Percentiles rank a stretch among this genome's conserved stretches.
Evolutionary conservation across 2,888 invertebrate species (phyloP).

Genomic region (Lasiommata megera): DNA sequence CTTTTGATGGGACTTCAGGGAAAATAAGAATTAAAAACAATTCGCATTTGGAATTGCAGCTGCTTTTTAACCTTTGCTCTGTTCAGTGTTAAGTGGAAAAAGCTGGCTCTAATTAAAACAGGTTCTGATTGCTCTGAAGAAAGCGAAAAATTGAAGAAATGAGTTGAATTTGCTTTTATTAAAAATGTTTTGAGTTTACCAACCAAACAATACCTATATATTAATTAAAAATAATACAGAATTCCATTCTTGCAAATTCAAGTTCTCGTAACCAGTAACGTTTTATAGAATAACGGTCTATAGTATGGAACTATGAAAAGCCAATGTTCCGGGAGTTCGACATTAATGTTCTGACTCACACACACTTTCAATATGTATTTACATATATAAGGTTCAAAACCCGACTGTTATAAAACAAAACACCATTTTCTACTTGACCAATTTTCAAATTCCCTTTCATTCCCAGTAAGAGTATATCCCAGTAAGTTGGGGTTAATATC

Average conservation of each 20-base stretch:
- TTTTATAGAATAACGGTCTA: no score
- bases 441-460: no score
- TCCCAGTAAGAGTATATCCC: no score
- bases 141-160: not conserved
- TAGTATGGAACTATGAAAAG: no score
- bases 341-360: no score
- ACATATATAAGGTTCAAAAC: no score
- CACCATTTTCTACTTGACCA: no score
- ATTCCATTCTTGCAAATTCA: not conserved
- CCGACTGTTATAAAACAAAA: no score
- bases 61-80: not conserved
- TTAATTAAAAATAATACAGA: not conserved
- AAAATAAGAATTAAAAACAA: conserved; percentile 5
- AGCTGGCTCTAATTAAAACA: conserved; percentile 7
- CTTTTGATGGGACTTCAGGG: not conserved
- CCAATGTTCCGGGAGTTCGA: no score
- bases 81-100: conserved; percentile 1
- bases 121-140: conserved; percentile 3
- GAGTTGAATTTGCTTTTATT: not conserved
- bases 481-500: no score
- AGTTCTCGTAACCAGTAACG: no score
- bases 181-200: not conserved
- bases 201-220: not conserved
- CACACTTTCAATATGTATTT: no score
- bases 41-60: not conserved